Base-by-base conservation (phyloP, 2,888 invertebrate species). In the Thecophora atra region DNA sequence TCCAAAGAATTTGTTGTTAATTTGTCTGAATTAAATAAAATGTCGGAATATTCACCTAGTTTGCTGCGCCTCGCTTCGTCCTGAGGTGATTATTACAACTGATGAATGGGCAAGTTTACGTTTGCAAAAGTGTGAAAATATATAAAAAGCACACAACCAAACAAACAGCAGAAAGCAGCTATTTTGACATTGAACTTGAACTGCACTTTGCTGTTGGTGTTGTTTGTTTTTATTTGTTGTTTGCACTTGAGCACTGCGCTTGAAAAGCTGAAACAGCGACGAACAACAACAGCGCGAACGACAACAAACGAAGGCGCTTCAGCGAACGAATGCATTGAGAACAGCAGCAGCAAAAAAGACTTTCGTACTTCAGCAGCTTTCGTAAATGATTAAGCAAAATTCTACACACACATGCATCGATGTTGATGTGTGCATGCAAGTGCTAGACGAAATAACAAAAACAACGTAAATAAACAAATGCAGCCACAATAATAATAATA, bases 101-200 rank as follows among this genome's bases (percentile, higher is more conserved):
- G 54, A 54, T 54, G 26, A 58, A 28, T 28, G 28, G 28, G 28
- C 28, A 26, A 58, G 24, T 21, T 3, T 54, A n/a, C 21, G n/a
- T 54, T 4, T n/a, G n/a, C 19, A 11, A 6, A 11, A 21, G 21
- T 51, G 54, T 21, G 54, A 54, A n/a, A 54, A 19, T 8, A 54
- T n/a, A n/a, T 21, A 3, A 47, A 4, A 54, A 19, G 21, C 24
- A 54, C 54, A 54, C 54, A 54, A 19, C 11, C 15, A 21, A 3
- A 1, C 56, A 3, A 1, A n/a, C 56, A 56, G 52, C 47, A 47
- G 1, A 47, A 15, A 68, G n/a, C 54, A 56, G 77, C 81, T 79
- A 81, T 80, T 81, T 81, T 83, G 82, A 81, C 82, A 82, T 82
- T 82, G 82, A 83, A 82, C 82, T 82, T 82, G 82, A 82, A 82